Evolutionary conservation across 1,140 invertebrate genomes (phyloP).

Genomic region (Agrilus planipennis): DNA sequence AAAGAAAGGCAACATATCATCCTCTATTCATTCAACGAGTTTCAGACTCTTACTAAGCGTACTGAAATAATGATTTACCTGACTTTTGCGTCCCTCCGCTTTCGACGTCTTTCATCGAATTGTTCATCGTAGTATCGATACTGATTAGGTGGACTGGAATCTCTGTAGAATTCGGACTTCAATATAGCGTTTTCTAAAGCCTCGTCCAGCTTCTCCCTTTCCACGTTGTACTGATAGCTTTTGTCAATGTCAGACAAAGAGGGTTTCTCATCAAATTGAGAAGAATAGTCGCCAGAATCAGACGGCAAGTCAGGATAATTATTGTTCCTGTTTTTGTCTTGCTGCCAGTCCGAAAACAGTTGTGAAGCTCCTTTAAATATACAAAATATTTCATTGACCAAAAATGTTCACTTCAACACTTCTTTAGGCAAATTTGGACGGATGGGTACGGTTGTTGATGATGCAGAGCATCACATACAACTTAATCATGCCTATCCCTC

Average conservation of each 20-base stretch:
- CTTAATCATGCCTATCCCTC: no score
- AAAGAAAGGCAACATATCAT: no score
- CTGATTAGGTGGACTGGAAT: conserved; percentile 26
- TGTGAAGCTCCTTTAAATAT: conserved; percentile 9
- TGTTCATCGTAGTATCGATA: conserved; percentile 23
- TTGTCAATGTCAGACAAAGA: conserved; percentile 30
- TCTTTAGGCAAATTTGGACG: neutral
- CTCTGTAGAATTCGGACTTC: conserved; percentile 32
- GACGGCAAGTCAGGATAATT: conserved; percentile 16
- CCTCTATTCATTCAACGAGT: neutral
- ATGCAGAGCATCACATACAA: no score
- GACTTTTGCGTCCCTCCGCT: conserved; percentile 5
- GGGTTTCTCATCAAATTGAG: conserved; percentile 27
- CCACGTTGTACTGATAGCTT: conserved; percentile 27
- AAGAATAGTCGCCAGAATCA: conserved; percentile 5
- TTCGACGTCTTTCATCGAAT: conserved; percentile 14
- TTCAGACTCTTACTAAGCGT: neutral
- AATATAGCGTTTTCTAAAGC: conserved; percentile 32
- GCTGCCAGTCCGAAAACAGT: conserved; percentile 16
- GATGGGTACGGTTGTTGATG: neutral
- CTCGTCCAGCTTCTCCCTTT: conserved; percentile 29
- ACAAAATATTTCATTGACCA: neutral
- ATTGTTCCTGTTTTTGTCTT: conserved; percentile 11
- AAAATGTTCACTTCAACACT: neutral
- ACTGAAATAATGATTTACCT: neutral